Evolutionary conservation across 2,113 vertebrate genomes (phyloP).

Genomic region (Peromyscus polionotus): DNA sequence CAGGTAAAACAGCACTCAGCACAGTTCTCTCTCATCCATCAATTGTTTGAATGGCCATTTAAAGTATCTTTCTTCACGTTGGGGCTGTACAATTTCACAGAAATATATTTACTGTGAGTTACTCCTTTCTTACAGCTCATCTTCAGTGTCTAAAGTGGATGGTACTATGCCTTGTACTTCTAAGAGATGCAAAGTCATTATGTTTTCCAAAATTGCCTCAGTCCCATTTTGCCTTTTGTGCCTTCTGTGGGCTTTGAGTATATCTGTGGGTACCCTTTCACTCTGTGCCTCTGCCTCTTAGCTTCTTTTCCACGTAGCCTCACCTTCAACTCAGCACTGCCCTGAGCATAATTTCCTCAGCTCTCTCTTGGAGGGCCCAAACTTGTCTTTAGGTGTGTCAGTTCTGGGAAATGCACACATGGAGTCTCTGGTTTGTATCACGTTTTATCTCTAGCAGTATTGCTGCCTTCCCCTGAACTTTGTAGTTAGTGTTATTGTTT

Average conservation of each 20-base stretch:
- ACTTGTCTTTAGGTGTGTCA: background rate
- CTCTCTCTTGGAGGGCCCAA: background rate
- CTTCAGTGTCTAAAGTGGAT: background rate
- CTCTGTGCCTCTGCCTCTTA: background rate
- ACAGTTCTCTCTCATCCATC: background rate
- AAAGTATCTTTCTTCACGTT: background rate
- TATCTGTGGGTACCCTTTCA: background rate
- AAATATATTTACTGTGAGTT: background rate
- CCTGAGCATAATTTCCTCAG: background rate
- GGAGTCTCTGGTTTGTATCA: background rate
- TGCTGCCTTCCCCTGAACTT: background rate
- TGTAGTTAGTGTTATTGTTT: background rate
- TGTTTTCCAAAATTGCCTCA: background rate
- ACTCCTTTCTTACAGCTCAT: background rate
- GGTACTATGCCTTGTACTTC: background rate
- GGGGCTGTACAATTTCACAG: background rate
- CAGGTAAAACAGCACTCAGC: background rate
- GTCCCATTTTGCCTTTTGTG: background rate
- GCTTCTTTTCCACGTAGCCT: background rate
- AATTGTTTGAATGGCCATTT: background rate
- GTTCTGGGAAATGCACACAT: background rate
- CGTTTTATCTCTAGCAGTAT: background rate
- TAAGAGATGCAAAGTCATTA: background rate
- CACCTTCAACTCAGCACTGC: background rate
- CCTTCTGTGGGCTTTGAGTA: background rate